Evolutionary conservation across 2,797 vertebrate genomes (phyloP).

Genomic region (Channa striata): DNA sequence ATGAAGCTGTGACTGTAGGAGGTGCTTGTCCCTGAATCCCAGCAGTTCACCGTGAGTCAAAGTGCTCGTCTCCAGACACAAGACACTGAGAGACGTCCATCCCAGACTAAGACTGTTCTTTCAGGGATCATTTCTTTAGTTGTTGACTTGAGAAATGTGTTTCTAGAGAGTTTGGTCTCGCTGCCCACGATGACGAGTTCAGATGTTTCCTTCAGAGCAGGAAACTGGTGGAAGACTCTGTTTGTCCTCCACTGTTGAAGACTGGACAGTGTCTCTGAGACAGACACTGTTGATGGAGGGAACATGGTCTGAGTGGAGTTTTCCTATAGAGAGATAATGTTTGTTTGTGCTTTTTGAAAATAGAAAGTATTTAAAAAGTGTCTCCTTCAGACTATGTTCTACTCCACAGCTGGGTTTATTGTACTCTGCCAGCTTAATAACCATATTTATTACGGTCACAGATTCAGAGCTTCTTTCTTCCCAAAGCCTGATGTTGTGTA

Average conservation of each 20-base stretch:
- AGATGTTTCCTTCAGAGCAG: slow-evolving; percentile 29
- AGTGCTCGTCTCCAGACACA: neutral
- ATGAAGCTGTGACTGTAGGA: no score
- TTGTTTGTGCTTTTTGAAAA: no score
- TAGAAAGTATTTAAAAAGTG: no score
- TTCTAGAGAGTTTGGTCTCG: slow-evolving; percentile 20
- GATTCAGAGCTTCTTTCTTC: no score
- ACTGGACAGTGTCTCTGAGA: neutral
- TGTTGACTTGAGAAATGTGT: slow-evolving; percentile 21
- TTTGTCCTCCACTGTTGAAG: slow-evolving; percentile 18
- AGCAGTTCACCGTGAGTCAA: neutral
- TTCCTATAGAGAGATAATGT: no score
- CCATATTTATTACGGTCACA: no score
- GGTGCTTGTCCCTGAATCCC: no score
- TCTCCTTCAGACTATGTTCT: no score
- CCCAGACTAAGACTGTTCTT: slow-evolving; percentile 24
- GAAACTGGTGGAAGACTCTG: slow-evolving; percentile 15
- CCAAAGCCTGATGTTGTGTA: no score
- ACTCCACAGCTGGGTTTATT: no score
- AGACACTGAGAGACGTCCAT: neutral
- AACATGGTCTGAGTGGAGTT: neutral
- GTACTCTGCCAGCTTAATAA: no score
- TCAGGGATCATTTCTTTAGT: slow-evolving; percentile 26
- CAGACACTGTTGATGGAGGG: slow-evolving; percentile 6
- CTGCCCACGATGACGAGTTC: slow-evolving; percentile 17